phyloP scores from a whole-genome alignment of 2,888 invertebrate species.

The Apoda limacodes region DNA sequence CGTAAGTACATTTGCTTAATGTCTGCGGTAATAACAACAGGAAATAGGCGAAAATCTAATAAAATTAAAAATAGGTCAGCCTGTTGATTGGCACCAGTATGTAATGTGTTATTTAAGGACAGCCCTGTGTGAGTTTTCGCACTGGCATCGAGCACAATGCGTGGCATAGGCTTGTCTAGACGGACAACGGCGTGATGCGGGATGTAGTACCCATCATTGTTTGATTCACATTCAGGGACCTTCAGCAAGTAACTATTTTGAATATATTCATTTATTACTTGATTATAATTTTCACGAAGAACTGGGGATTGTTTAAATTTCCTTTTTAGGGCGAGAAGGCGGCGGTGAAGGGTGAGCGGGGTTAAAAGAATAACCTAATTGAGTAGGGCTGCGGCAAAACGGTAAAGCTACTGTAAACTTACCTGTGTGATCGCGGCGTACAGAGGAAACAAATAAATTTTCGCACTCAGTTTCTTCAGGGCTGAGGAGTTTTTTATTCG shows the following conservation, averaged over 20 bases:
- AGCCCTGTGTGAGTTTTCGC: no score
- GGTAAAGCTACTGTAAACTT: conserved; percentile 4
- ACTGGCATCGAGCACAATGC: conserved; percentile 10
- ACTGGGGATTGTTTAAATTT: conserved; percentile 2
- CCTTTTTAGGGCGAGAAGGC: conserved; percentile 5
- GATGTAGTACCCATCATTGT: conserved; percentile 7
- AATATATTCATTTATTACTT: no score
- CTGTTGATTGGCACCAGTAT: no score
- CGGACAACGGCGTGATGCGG: no score
- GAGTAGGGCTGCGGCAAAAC: conserved; percentile 3
- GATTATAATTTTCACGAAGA: conserved; percentile 5
- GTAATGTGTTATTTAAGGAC: no score
- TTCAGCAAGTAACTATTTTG: no score
- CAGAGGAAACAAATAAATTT: background rate
- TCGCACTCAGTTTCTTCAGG: conserved; percentile 11
- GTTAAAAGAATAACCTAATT: conserved; percentile 9
- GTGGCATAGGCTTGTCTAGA: conserved; percentile 6
- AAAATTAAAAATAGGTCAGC: conserved; percentile 13
- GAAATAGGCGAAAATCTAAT: conserved; percentile 13
- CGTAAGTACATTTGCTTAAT: conserved; percentile 15
- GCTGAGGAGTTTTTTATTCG: no score
- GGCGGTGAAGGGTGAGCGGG: conserved; percentile 6
- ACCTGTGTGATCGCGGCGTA: conserved; percentile 1
- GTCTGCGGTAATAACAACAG: no score
- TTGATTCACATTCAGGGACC: conserved; percentile 5